Conservation (phyloP, 2,113 vertebrate genomes). For the Peromyscus leucopus region DNA sequence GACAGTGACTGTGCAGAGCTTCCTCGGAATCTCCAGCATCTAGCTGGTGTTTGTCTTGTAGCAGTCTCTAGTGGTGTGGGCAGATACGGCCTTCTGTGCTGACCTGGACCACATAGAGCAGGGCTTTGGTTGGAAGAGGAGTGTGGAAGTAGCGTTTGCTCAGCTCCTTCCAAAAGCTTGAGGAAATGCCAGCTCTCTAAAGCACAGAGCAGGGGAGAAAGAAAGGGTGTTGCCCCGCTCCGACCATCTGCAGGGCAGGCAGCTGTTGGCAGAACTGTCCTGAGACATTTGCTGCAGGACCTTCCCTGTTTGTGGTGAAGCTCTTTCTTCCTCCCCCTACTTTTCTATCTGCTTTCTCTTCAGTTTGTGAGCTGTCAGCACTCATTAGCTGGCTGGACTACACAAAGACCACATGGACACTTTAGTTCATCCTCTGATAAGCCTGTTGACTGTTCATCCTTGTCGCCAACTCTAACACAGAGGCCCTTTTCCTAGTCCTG, state of each 20-base stretch:
- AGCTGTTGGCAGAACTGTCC: not conserved
- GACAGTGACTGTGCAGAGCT: not conserved
- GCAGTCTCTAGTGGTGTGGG: not conserved
- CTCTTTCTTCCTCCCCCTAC: not conserved
- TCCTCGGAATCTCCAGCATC: not conserved
- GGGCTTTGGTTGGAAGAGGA: not conserved
- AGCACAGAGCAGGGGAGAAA: not conserved
- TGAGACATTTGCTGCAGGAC: not conserved
- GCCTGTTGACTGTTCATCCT: not conserved
- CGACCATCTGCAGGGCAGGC: not conserved
- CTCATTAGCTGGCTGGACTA: not conserved
- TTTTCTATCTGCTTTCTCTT: not conserved
- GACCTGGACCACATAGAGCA: not conserved
- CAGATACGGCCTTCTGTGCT: not conserved
- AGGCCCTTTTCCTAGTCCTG: not conserved
- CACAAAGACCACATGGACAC: not conserved
- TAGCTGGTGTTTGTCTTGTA: not conserved
- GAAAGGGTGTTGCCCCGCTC: not conserved
- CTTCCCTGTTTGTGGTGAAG: not conserved
- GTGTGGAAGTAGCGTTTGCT: not conserved
- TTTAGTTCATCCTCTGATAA: not conserved
- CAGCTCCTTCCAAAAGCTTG: not conserved
- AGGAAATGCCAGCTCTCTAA: slow-evolving; percentile 9
- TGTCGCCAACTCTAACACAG: not conserved
- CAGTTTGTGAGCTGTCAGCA: not conserved